phyloP scores from a whole-genome alignment of 2,113 vertebrate species.

The Pelvicachromis taeniatus region DNA sequence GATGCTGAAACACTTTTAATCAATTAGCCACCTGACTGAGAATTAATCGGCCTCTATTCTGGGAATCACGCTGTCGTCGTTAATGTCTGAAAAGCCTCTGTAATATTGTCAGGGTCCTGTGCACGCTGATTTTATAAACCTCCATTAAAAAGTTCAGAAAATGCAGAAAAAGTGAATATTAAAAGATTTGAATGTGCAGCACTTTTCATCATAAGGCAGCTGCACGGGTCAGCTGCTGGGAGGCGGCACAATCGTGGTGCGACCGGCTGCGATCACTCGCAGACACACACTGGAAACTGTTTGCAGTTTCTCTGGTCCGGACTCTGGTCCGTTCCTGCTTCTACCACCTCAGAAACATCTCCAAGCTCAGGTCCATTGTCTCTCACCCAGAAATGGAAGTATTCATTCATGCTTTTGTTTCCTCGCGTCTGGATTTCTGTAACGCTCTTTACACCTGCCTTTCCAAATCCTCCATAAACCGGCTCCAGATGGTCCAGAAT shows the following conservation, averaged over 20 bases:
- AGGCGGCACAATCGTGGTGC: not conserved
- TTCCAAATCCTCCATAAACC: too few species aligned
- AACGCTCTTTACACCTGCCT: too few species aligned
- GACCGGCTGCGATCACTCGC: not conserved
- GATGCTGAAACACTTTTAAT: not conserved
- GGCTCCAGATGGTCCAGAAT: too few species aligned
- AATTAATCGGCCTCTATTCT: not conserved
- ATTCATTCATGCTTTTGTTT: too few species aligned
- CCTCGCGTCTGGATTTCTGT: too few species aligned
- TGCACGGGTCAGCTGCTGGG: not conserved
- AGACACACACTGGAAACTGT: not conserved
- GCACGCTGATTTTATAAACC: not conserved
- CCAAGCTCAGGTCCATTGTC: too few species aligned
- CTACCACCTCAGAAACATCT: too few species aligned
- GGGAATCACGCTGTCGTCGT: not conserved
- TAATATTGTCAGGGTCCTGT: not conserved
- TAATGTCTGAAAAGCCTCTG: not conserved
- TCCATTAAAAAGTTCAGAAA: not conserved
- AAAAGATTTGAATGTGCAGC: not conserved
- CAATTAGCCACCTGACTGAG: not conserved
- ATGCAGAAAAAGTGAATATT: not conserved
- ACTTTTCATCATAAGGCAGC: accelerated
- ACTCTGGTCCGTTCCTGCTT: too few species aligned
- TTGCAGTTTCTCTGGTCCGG: too few species aligned
- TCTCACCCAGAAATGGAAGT: too few species aligned